Percentiles rank a stretch among this genome's conserved stretches.
Conservation (phyloP, 2,888 invertebrate species). For the Eupithecia subfuscata region DNA sequence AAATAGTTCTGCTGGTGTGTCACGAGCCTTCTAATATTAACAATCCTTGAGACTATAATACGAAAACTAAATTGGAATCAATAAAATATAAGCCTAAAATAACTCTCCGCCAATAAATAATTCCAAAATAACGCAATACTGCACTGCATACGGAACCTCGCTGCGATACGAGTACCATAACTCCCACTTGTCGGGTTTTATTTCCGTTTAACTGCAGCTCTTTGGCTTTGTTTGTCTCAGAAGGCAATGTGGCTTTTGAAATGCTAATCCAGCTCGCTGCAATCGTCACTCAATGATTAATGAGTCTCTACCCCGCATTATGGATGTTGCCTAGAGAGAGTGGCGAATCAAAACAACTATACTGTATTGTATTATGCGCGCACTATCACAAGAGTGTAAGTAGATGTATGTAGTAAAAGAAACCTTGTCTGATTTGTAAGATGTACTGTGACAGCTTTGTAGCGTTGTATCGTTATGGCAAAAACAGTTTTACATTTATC, state of each 20-base stretch:
- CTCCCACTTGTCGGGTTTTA: slow-evolving; percentile 37
- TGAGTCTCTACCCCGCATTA: slow-evolving; percentile 12
- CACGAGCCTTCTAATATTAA: no score
- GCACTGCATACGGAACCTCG: slow-evolving; percentile 33
- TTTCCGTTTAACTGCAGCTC: slow-evolving; percentile 44
- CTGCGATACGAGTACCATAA: slow-evolving; percentile 1
- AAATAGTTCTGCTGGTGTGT: no score
- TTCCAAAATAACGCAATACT: slow-evolving; percentile 13
- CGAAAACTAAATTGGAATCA: no score
- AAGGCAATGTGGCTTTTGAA: slow-evolving; percentile 51
- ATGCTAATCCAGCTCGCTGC: slow-evolving; percentile 49
- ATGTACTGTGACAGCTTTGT: no score
- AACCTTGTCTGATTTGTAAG: no score
- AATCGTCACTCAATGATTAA: slow-evolving; percentile 47
- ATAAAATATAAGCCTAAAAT: no score
- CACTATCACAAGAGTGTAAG: no score
- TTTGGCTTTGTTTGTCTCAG: slow-evolving; percentile 50
- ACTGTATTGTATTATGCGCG: neutral
- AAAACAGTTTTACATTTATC: no score
- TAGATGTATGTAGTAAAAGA: no score
- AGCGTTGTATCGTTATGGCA: no score
- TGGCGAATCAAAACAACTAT: neutral
- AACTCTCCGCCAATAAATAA: slow-evolving; percentile 14
- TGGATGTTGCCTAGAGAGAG: neutral
- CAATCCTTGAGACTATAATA: no score